Base-by-base conservation (phyloP, 1,140 invertebrate species). In the Aphelenchoides besseyi region DNA sequence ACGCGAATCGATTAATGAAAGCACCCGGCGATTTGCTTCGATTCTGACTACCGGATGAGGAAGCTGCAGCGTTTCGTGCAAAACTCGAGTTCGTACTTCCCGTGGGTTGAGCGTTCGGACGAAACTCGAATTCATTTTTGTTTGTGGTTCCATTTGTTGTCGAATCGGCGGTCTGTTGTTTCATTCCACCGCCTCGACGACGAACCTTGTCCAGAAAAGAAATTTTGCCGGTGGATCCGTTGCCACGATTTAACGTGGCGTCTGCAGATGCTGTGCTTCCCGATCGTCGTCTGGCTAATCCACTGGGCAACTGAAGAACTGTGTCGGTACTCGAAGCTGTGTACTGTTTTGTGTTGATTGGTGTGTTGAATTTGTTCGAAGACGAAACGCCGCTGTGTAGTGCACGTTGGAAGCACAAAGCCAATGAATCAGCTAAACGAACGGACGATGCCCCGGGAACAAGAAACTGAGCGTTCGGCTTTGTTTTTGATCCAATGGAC, bases 11-110 rank as follows among this genome's bases (percentile, higher is more conserved):
- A 9, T 80, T 84, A 18, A 83, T 81, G 41, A 83, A 69, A 28
- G 80, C 81, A 23, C 81, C 78, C 32, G 83, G 81, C 33, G 76
- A 82, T 68, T 82, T 85, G 57, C 74, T 75, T 23, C 81, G 59
- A 3, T 35, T 28, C 23, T 59, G 28, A 28, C 54, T 74, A 9
- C 72, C n/a, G 23, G 26, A 32, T 48, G 53, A 33, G 33, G 29
- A 35, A 9, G 35, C 30, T 33, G 30, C 36, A 41, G 72, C 59
- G 36, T 61, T 74, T 37, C 8, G 16, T 3, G 30, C 12, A 53
- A 12, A 12, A 2, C 12, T 26, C 1, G 63, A 33, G 18, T 59
- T 59, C 1, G n/a, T 59, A 3, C 29, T 59, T 9, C 16, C 2
- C 9, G 32, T 18, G 0, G 68, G 18, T 36, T 69, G 35, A 1